Base-by-base conservation (phyloP, 2,113 vertebrate genomes). In the Amazona guildingii region DNA sequence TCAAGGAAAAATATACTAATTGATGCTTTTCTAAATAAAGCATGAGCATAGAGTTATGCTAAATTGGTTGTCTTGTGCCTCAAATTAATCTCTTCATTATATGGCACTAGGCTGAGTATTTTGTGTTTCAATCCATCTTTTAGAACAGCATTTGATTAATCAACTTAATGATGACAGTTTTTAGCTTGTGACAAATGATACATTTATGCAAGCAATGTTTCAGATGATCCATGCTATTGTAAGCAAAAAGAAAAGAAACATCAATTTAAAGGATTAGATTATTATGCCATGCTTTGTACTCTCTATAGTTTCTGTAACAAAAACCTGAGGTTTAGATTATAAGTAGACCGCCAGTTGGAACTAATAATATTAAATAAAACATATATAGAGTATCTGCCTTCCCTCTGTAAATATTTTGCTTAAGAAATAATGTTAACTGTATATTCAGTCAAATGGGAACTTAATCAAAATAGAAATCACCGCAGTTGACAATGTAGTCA, bases 51-150 rank as follows among this genome's bases (percentile, higher is more conserved):
- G 93, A 96, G 94, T 96, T 97, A 97, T 94, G 97, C 94, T 98
- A 98, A 98, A 98, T 97, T 98, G 97, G 98, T 98, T 98, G 98
- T 97, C 98, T 98, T 98, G 86, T 95, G 93, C 96, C 97, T 98
- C 87, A 98, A 97, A 98, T 97, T 98, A 98, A 98, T 98, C 98
- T 98, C 97, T 98, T 98, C 96, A 98, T 98, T 99, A 98, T 96
- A 82, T 97, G 97, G 94, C 96, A 97, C 83, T 96, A 91, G 96
- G 86, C 97, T 98, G 98, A 98, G 96, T 98, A 97, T 95, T 97
- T 97, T 96, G 90, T 97, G 97, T 98, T 98, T 98, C 98, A 97
- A 98, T 94, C 85, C 92, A 98, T 98, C 97, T 98, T 96, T 98
- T 97, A 97, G 92, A 98, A 83, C 97, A 97, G 94, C 95, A 93